These are phyloP conservation scores for Ptyas mucosa DNA, from an alignment of 2,113 vertebrate genomes.

Conservation along the genomic window DNA sequence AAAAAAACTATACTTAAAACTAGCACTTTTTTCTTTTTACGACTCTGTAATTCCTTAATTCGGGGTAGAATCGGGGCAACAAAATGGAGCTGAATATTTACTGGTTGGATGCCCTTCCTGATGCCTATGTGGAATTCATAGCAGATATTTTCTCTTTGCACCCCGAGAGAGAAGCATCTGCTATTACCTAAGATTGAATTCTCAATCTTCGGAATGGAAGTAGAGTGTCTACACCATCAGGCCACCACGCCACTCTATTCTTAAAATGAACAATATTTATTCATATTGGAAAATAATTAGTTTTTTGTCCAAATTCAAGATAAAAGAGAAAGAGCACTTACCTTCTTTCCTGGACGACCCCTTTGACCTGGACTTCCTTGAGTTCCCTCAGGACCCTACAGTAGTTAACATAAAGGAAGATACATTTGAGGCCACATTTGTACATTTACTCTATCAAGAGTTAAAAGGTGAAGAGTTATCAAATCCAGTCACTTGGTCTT, in stretches of 20 bases:
- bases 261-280: background rate
- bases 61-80: background rate
- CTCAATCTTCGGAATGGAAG: background rate
- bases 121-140: background rate
- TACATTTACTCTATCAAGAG: constrained; percentile 4
- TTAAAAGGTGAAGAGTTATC: background rate
- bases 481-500: background rate
- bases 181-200: background rate
- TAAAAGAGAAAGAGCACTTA: constrained; percentile 55
- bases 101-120: background rate
- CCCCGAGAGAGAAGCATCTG: background rate
- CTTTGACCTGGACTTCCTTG: constrained; percentile 81
- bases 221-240: background rate
- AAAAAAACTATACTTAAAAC: background rate
- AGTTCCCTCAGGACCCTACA: constrained; percentile 88
- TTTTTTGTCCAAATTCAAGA: constrained; percentile 19
- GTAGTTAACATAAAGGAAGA: constrained; percentile 45
- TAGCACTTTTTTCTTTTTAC: background rate
- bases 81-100: background rate
- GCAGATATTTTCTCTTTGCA: background rate
- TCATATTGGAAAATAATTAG: background rate
- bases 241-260: background rate
- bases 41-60: background rate
- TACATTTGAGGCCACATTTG: constrained; percentile 13
- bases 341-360: constrained; percentile 90